Percentiles rank a stretch among this genome's conserved stretches.
Evolutionary conservation across 2,888 invertebrate genomes (phyloP).

Genomic region (Monochamus alternatus): DNA sequence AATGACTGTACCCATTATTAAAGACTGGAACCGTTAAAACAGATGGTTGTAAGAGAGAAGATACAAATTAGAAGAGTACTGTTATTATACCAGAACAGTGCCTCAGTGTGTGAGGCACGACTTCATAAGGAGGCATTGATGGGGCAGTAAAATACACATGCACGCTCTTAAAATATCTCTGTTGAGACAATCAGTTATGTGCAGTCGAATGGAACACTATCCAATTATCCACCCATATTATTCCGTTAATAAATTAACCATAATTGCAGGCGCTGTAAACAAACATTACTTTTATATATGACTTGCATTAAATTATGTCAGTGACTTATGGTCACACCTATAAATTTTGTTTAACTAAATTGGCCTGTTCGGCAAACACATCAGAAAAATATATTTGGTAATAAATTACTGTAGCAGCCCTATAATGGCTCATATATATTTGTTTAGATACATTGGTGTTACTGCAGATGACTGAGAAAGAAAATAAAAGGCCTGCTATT

Average conservation of each 20-base stretch:
- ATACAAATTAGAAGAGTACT: neutral
- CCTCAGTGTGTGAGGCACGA: neutral
- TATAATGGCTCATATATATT: neutral
- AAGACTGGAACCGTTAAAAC: neutral
- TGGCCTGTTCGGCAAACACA: neutral
- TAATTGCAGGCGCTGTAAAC: constrained; percentile 13
- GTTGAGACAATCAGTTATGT: constrained; percentile 1
- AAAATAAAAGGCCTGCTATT: too few relatives aligned
- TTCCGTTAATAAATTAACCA: constrained; percentile 14
- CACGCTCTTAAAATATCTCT: neutral
- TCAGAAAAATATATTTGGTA: neutral
- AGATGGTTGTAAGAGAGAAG: neutral
- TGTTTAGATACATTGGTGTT: neutral
- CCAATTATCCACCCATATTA: constrained; percentile 18
- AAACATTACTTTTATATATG: constrained; percentile 9
- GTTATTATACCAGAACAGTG: neutral
- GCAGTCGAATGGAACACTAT: constrained; percentile 11
- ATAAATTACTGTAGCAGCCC: neutral
- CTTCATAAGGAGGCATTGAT: neutral
- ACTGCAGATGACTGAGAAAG: neutral
- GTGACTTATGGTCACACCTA: neutral
- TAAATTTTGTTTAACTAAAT: neutral
- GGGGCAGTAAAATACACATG: constrained; percentile 13
- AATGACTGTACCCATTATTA: neutral
- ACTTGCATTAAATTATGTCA: constrained; percentile 5